Evolutionary conservation across 2,797 vertebrate genomes (phyloP).

Genomic region (Podarcis lilfordi): DNA sequence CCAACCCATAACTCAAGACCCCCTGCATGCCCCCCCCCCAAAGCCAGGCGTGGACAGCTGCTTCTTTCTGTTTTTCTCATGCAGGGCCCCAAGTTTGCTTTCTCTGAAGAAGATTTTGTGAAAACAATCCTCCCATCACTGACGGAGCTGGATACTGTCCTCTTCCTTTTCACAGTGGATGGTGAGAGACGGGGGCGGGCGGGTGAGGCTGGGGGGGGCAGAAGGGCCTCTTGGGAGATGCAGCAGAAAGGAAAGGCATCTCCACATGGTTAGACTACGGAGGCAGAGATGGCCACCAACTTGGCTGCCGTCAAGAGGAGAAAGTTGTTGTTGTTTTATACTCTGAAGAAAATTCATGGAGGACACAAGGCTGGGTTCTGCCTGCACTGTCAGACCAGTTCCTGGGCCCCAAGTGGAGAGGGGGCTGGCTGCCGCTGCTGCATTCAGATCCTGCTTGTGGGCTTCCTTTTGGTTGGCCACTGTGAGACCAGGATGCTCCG

Average conservation of each 20-base stretch:
- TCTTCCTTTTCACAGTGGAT: slow-evolving; percentile 80
- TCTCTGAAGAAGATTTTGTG: slow-evolving; percentile 81
- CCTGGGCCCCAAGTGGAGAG: too few species aligned
- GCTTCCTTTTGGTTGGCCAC: too few species aligned
- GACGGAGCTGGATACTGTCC: slow-evolving; percentile 74
- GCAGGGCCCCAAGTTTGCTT: slow-evolving; percentile 77
- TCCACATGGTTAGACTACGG: too few species aligned
- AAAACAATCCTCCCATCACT: slow-evolving; percentile 74
- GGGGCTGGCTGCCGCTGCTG: too few species aligned
- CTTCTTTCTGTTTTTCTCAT: not conserved
- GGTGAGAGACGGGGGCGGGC: slow-evolving; percentile 53
- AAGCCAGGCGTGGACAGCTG: not conserved
- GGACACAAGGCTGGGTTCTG: too few species aligned
- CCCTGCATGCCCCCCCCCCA: not conserved
- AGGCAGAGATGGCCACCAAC: too few species aligned
- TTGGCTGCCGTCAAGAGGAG: too few species aligned
- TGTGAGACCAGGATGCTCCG: too few species aligned
- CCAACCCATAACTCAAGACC: not conserved
- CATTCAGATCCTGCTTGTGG: too few species aligned
- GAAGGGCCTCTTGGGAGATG: not conserved
- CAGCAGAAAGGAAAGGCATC: not conserved
- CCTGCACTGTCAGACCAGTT: too few species aligned
- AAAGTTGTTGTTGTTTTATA: too few species aligned
- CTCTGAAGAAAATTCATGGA: too few species aligned
- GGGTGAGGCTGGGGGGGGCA: not conserved